These are phyloP conservation scores for Diarsia brunnea DNA, from an alignment of 2,888 invertebrate genomes.

Conservation along the genomic window DNA sequence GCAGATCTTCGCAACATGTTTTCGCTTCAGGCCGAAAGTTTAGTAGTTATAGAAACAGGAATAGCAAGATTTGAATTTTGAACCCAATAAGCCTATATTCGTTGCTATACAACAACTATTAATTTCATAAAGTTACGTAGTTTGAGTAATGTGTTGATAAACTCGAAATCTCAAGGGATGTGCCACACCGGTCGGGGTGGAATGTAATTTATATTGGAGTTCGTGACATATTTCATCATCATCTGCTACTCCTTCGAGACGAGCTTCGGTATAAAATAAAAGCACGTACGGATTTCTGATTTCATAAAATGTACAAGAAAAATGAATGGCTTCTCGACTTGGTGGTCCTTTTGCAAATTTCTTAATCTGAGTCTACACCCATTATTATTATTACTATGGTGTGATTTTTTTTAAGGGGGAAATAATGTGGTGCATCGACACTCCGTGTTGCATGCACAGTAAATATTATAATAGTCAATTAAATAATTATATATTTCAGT, in stretches of 20 bases:
- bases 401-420: no score
- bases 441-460: no score
- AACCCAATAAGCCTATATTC: constrained; percentile 37
- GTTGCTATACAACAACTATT: constrained; percentile 43
- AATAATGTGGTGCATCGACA: no score
- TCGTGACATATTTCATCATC: constrained; percentile 55
- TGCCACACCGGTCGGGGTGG: constrained; percentile 30
- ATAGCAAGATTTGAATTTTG: constrained; percentile 34
- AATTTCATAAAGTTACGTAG: constrained; percentile 43
- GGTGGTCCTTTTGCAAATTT: neutral
- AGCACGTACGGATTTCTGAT: constrained; percentile 38
- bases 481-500: no score
- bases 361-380: neutral
- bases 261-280: constrained; percentile 32
- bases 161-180: constrained; percentile 46
- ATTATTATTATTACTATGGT: no score
- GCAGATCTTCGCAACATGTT: constrained; percentile 9
- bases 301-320: constrained; percentile 16
- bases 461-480: no score
- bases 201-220: constrained; percentile 54
- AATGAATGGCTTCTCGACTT: neutral
- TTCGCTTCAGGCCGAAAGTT: constrained; percentile 20
- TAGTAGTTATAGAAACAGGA: constrained; percentile 15
- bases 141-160: constrained; percentile 59
- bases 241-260: constrained; percentile 45